Percentiles rank a stretch among this genome's conserved stretches.
Evolutionary conservation across 2,113 vertebrate species (phyloP).

Genomic region (Plestiodon gilberti): DNA sequence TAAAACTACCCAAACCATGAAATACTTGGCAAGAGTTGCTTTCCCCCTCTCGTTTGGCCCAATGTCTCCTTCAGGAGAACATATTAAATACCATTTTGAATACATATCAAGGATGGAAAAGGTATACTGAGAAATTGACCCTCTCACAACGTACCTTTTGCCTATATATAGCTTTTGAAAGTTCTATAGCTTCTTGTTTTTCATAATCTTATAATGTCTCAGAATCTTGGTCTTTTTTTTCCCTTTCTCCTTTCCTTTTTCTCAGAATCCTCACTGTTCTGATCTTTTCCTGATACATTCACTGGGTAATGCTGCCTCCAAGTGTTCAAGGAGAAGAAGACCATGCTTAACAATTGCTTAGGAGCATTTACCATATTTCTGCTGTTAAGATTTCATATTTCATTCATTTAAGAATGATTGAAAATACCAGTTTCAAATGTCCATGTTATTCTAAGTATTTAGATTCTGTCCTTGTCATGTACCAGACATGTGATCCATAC

Average conservation of each 20-base stretch:
- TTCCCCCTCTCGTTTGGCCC: background rate
- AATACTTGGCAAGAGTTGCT: background rate
- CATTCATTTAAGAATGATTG: background rate
- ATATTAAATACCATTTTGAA: accelerated
- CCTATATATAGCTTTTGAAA: background rate
- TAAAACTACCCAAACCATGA: accelerated
- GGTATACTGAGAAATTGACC: background rate
- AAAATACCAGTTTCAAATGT: background rate
- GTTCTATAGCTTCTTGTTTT: background rate
- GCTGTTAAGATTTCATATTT: too few relatives aligned
- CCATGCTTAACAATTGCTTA: background rate
- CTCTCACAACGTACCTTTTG: background rate
- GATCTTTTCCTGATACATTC: conserved; percentile 20
- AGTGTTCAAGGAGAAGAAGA: conserved; percentile 20
- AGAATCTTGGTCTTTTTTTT: background rate
- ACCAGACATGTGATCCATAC: background rate
- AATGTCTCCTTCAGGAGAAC: background rate
- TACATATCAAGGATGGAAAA: accelerated
- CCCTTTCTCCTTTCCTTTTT: too few relatives aligned
- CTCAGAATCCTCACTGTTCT: background rate
- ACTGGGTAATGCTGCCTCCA: conserved; percentile 65
- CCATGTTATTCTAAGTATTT: accelerated
- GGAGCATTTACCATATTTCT: background rate
- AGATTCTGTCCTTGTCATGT: background rate
- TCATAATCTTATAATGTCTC: background rate